Base-by-base conservation (phyloP, 2,888 invertebrate species). In the Tetranychus truncatus region DNA sequence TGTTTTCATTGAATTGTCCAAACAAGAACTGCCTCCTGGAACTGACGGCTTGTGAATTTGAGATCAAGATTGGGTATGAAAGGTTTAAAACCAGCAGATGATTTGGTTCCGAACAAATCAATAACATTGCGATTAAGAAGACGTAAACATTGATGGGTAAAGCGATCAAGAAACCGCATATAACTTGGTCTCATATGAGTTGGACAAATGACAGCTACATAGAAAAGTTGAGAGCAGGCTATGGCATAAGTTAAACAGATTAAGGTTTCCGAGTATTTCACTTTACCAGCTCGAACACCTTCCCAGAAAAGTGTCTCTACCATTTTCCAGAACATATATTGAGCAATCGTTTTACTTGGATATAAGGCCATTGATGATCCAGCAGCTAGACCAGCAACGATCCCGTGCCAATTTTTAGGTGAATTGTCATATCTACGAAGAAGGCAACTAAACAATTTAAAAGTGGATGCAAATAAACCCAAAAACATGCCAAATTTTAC, bases 251-350 rank as follows among this genome's bases (percentile, higher is more conserved):
- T 66, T 65, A 55, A 65, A 24, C 66, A 45, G 6, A 55, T 24
- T 11, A 73, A 65, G 11, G 20, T 24, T n/a, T 55, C 73, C 8
- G 73, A 20, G 65, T 65, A 11, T 18, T 65, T 73, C 0, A 73
- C 21, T 20, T 55, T n/a, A 20, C 65, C 73, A 65, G 20, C 55
- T 45, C 8, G 9, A 9, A 65, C 73, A 65, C 9, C n/a, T 20
- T 65, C 24, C 65, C 55, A 77, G 21, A 74, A 77, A 21, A 73
- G 46, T 82, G 90, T 91, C 86, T 92, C 91, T 67, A 90, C 84
- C 72, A 88, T 86, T 84, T 92, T 92, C 89, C 91, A 91, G 83
- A 90, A 86, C 7, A 89, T 87, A 82, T 91, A 92, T 46, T 92
- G 84, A 20, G 91, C 88, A 74, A 91, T 86, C 0, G 90, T 89